phyloP scores from a whole-genome alignment of 2,797 vertebrate genomes.

The Darevskia mixta region DNA sequence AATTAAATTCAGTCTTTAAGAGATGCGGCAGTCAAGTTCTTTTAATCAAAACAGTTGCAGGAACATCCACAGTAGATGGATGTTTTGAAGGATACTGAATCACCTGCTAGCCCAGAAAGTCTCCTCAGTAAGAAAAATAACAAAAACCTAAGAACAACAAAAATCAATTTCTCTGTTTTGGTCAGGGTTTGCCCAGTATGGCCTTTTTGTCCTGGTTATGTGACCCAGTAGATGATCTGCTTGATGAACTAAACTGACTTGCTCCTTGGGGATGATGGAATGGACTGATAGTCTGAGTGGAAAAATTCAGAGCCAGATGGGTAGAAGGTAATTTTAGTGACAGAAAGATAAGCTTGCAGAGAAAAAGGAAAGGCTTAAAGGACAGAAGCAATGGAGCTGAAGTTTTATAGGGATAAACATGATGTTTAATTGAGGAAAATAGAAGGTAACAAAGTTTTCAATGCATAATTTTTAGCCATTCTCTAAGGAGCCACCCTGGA shows the following conservation, averaged over 20 bases:
- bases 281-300: slow-evolving; percentile 57
- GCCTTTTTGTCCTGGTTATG: not conserved
- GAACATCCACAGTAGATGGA: slow-evolving; percentile 2
- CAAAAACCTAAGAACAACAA: not conserved
- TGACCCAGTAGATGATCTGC: slow-evolving; percentile 65
- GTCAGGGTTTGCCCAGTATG: slow-evolving; percentile 19
- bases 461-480: slow-evolving; percentile 41
- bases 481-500: slow-evolving; percentile 50
- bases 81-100: slow-evolving; percentile 5
- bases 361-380: slow-evolving; percentile 66
- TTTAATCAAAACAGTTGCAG: slow-evolving; percentile 25
- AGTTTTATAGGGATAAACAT: slow-evolving; percentile 29
- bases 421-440: slow-evolving; percentile 54
- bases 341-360: slow-evolving; percentile 67
- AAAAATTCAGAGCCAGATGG: slow-evolving; percentile 65
- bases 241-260: slow-evolving; percentile 71
- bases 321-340: slow-evolving; percentile 69
- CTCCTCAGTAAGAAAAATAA: not conserved
- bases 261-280: slow-evolving; percentile 58
- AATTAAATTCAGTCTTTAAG: slow-evolving; percentile 14
- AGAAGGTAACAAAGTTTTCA: slow-evolving; percentile 35
- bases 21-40: slow-evolving; percentile 26
- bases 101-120: not conserved
- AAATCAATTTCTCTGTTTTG: slow-evolving; percentile 13
- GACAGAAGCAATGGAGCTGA: slow-evolving; percentile 49